These are phyloP conservation scores for Epirrhoe tristata DNA, from an alignment of 2,888 invertebrate species.

Conservation along the genomic window DNA sequence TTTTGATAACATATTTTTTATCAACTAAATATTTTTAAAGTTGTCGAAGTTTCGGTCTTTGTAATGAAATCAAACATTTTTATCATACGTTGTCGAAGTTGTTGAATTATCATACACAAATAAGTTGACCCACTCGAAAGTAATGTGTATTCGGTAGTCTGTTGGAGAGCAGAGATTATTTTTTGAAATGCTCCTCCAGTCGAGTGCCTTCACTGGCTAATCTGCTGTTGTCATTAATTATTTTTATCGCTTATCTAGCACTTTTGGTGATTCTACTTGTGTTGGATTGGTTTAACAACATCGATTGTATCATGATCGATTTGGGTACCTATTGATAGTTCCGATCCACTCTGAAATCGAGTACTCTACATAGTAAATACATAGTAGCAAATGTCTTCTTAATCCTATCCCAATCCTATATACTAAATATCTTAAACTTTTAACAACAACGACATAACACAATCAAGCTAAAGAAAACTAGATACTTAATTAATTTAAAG, in stretches of 20 bases:
- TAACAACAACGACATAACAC: background rate
- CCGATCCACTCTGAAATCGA: slow-evolving; percentile 18
- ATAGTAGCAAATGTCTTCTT: background rate
- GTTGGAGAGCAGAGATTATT: slow-evolving; percentile 82
- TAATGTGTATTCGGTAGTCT: slow-evolving; percentile 77
- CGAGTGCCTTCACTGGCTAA: slow-evolving; percentile 79
- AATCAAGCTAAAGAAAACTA: background rate
- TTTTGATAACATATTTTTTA: background rate
- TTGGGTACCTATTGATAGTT: slow-evolving; percentile 39
- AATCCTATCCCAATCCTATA: background rate
- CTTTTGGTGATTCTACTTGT: slow-evolving; percentile 72
- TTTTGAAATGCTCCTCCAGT: slow-evolving; percentile 83
- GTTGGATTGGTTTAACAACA: slow-evolving; percentile 68
- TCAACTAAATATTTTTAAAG: background rate
- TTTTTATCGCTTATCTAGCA: slow-evolving; percentile 84
- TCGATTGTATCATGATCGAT: slow-evolving; percentile 56
- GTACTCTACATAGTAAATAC: background rate
- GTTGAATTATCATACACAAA: slow-evolving; percentile 72
- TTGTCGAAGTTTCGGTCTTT: slow-evolving; percentile 10
- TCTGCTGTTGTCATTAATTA: slow-evolving; percentile 83
- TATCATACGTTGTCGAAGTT: slow-evolving; percentile 48
- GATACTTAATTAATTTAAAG: no score
- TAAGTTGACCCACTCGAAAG: slow-evolving; percentile 80
- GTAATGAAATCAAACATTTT: slow-evolving; percentile 36
- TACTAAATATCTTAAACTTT: background rate